Conservation (phyloP, 2,113 vertebrate genomes). For the Solea senegalensis region DNA sequence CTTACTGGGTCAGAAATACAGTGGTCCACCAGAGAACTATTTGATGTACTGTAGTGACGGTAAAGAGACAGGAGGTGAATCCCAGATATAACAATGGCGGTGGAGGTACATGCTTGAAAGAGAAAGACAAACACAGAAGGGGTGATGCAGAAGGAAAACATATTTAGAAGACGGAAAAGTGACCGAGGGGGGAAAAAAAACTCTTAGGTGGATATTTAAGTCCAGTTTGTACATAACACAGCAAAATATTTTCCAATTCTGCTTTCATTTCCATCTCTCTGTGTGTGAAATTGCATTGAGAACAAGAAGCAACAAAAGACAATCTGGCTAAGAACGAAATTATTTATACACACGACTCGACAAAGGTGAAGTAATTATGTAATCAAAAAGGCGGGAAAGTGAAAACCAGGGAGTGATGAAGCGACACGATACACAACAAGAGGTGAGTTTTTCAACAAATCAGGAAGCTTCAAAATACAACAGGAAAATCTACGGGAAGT, state of each 20-base stretch:
- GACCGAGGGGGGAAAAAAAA: conserved; percentile 28
- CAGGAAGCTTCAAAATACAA: no score
- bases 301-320: no score
- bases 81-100: conserved; percentile 8
- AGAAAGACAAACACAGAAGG: conserved; percentile 10
- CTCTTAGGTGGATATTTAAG: conserved; percentile 36
- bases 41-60: conserved; percentile 13
- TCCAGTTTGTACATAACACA: conserved; percentile 27
- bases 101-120: conserved; percentile 14
- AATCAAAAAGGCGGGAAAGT: no score
- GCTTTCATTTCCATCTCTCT: conserved; percentile 5
- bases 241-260: conserved; percentile 16
- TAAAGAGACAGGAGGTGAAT: conserved; percentile 11
- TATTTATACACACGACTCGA: no score
- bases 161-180: conserved; percentile 12
- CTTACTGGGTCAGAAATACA: conserved; percentile 51
- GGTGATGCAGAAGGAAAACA: conserved; percentile 4
- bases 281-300: conserved; percentile 24
- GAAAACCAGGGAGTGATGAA: no score
- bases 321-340: no score
- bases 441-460: no score
- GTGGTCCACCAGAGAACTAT: conserved; percentile 5
- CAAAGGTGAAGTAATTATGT: no score
- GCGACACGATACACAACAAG: no score
- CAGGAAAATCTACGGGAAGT: no score